phyloP scores from a whole-genome alignment of 2,888 invertebrate species.

The Lasioglossum lativentre region DNA sequence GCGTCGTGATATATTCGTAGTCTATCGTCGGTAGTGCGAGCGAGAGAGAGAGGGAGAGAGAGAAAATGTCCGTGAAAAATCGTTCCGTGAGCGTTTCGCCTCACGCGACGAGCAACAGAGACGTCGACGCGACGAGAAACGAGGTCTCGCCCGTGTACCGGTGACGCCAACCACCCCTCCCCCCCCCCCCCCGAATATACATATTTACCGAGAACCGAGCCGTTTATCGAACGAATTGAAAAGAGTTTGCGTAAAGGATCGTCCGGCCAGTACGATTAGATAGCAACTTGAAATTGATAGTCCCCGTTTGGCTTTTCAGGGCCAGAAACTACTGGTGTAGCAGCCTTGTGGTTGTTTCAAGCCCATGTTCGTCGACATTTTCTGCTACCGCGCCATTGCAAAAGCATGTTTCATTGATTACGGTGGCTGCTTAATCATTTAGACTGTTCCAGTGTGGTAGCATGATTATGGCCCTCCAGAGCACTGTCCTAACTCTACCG shows the following conservation, averaged over 20 bases:
- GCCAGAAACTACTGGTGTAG: not conserved
- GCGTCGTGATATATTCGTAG: constrained; percentile 52
- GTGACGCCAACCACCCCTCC: not conserved
- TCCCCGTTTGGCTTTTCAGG: not conserved
- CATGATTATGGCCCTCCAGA: not conserved
- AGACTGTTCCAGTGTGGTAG: not conserved
- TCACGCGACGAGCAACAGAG: constrained; percentile 35
- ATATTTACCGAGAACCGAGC: constrained; percentile 48
- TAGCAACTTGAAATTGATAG: constrained; percentile 41
- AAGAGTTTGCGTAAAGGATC: constrained; percentile 52
- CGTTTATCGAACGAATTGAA: constrained; percentile 58
- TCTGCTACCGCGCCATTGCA: not conserved
- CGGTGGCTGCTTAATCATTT: not conserved
- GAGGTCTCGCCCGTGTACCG: constrained; percentile 40
- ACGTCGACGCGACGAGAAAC: constrained; percentile 44
- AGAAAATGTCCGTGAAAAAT: constrained; percentile 58
- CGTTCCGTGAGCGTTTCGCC: constrained; percentile 44
- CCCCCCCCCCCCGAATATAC: constrained; percentile 34
- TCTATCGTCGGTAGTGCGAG: constrained; percentile 44
- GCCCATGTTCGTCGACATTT: not conserved
- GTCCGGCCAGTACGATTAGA: constrained; percentile 43
- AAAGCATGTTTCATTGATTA: not conserved
- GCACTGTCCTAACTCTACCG: not conserved
- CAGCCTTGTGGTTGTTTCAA: not conserved
- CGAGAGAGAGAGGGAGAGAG: not conserved